Evolutionary conservation across 2,888 invertebrate species (phyloP), one percentile per base, ranked within the genome.

Genomic region (Tyria jacobaeae): DNA sequence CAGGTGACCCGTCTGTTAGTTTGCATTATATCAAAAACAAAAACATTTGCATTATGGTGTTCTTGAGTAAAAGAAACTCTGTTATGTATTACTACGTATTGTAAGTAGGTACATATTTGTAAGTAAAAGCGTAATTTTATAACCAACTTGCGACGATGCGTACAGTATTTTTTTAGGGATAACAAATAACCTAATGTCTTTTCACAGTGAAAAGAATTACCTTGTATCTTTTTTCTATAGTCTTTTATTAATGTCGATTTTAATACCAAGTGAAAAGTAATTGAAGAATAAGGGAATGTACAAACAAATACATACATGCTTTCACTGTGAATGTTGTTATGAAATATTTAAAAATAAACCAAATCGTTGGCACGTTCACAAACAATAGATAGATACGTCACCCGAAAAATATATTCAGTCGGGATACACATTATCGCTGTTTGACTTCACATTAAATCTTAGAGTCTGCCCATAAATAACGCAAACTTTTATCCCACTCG

Each of bases 381-480:
- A 78, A 76, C 75, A 75, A 77, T 73, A 74, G 49, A 62, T 54
- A 72, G 79, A 84, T 78, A 80, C 73, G 78, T 83, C 84, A 83
- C 82, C 67, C 77, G 70, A 73, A 82, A 83, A 88, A 86, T 89
- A 88, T 89, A 91, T 90, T 88, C 89, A 89, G 84, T 78, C 85
- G 81, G 79, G 79, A 86, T 85, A 83, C 88, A 83, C 93, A 94
- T 94, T 94, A 94, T 94, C 93, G 90, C 92, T 87, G 87, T 93
- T 94, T 91, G 92, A 92, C 89, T 93, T 91, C 92, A 92, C 93
- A 93, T 94, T 93, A 94, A 93, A 94, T 94, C 93, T 94, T 91
- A 89, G 88, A 86, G 81, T 84, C 84, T 83, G 83, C 77, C 85
- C 91, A 93, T 94, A 94, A 94, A 94, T 94, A 93, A 93, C 92